phyloP scores from a whole-genome alignment of 2,888 invertebrate species.

The Drosophila neonasuta region DNA sequence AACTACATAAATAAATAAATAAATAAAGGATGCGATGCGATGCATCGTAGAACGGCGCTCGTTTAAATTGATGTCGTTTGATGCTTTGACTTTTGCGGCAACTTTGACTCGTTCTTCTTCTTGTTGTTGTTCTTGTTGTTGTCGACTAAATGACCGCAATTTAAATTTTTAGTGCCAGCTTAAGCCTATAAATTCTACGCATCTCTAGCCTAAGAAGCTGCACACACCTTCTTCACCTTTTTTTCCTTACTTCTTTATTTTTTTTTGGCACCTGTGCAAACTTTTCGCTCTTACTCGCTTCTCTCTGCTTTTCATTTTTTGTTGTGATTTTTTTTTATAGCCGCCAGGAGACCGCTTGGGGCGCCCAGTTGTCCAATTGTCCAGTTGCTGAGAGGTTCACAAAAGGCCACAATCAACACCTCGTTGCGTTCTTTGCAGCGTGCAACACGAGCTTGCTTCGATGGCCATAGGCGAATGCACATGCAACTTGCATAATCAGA shows the following conservation, averaged over 20 bases:
- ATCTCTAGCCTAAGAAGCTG: conserved; percentile 37
- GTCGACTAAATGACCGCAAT: conserved; percentile 70
- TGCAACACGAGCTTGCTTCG: not conserved
- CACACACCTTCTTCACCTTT: conserved; percentile 14
- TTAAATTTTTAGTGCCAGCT: conserved; percentile 71
- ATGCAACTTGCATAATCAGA: not conserved
- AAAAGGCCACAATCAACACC: conserved; percentile 68
- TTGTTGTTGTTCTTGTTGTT: conserved; percentile 21
- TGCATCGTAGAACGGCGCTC: conserved; percentile 56
- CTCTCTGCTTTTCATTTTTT: not conserved
- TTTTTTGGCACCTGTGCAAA: conserved; percentile 61
- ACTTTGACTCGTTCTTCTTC: conserved; percentile 11
- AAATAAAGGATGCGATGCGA: conserved; percentile 28
- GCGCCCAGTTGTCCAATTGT: conserved; percentile 3
- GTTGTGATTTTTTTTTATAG: conserved; percentile 37
- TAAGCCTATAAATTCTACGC: conserved; percentile 65
- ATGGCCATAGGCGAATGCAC: not conserved
- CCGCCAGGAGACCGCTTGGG: conserved; percentile 21
- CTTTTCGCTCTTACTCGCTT: not conserved
- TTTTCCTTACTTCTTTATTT: conserved; percentile 1
- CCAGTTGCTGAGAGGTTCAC: conserved; percentile 47
- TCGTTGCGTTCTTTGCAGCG: conserved; percentile 34
- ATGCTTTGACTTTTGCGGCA: conserved; percentile 29
- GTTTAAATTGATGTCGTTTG: conserved; percentile 66
- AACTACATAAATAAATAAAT: conserved; percentile 11